Evolutionary conservation across 2,888 invertebrate genomes (phyloP), one percentile per base, ranked within the genome.

Genomic region (Cylloceria caligata): DNA sequence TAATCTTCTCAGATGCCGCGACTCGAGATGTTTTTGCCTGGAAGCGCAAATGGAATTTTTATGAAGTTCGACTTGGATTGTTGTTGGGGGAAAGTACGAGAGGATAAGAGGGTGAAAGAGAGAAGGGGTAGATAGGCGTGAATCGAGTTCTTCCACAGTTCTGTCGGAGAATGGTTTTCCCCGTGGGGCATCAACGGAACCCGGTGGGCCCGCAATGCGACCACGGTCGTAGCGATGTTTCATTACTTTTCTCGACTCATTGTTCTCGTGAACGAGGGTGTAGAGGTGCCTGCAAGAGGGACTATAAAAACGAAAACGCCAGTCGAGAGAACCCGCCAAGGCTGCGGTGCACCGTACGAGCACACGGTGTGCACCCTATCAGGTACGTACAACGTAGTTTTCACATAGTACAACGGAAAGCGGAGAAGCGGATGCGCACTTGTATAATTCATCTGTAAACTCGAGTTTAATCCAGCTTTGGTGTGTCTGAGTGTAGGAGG

Each of bases 401-500:
- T 60, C 30, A 19, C 60, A 16, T 11, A 16, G 30, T 34, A 60
- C 60, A 60, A 60, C 19, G 19, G 30, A 67, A 47, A 78, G 24
- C 30, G 36, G 7, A 65, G 57, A 42, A 67, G 52, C 42, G 74
- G 24, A 77, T 45, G 80, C 55, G 55, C 69, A 80, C 81, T 82
- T 83, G 83, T 84, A 84, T 86, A 87, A 86, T 86, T 86, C 85
- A 87, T 83, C 83, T 84, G 83, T 81, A 84, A 86, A 85, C 84
- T 86, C 80, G 83, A 87, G 85, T 87, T 86, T 87, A 85, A 87
- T 87, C 86, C 86, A 81, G 86, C 85, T 86, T 86, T 84, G 83
- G 77, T 84, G 57, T 72, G 79, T 67, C 62, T 68, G 45, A 52
- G 1, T 7, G 42, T 47, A 42, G 55, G 60, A 72, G 73, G 24